Evolutionary conservation across 1,140 invertebrate species (phyloP).

Genomic region (Drosophila hydei): DNA sequence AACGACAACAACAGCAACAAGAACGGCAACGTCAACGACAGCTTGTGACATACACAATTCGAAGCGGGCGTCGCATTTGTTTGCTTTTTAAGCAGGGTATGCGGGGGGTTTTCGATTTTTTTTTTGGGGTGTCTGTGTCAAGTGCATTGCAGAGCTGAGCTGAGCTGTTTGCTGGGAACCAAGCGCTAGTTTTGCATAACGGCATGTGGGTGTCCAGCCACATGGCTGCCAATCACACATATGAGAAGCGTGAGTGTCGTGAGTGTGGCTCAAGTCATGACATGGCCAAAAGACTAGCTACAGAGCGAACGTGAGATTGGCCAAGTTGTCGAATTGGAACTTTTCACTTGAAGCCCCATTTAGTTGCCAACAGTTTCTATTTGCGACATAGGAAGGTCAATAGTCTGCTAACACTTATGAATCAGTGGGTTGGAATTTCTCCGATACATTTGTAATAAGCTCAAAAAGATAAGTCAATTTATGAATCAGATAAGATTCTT

Average conservation of each 20-base stretch:
- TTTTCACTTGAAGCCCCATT: constrained; percentile 2
- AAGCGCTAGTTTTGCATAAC: constrained; percentile 32
- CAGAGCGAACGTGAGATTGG: constrained; percentile 4
- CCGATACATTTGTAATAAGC: not conserved
- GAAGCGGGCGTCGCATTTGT: constrained; percentile 6
- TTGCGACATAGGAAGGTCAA: not conserved
- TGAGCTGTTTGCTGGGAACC: constrained; percentile 34
- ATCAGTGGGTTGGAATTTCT: not conserved
- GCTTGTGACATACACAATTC: constrained; percentile 35
- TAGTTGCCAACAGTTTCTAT: not conserved
- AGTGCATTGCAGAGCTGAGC: constrained; percentile 33
- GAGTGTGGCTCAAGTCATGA: constrained; percentile 14
- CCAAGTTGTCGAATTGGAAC: not conserved
- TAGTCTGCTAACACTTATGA: not conserved
- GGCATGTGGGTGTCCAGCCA: constrained; percentile 34
- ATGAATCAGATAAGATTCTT: no score
- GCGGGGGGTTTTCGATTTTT: constrained; percentile 11
- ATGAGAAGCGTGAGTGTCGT: constrained; percentile 13
- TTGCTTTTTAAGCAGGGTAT: not conserved
- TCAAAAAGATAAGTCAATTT: no score
- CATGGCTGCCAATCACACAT: constrained; percentile 14
- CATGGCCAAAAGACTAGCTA: constrained; percentile 4
- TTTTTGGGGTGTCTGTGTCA: constrained; percentile 33
- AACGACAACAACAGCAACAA: constrained; percentile 1
- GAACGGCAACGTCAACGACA: constrained; percentile 18